These are phyloP conservation scores for Gnathonemus echidnorhynchus DNA, from an alignment of 2,113 vertebrate genomes.

Conservation along the genomic window DNA sequence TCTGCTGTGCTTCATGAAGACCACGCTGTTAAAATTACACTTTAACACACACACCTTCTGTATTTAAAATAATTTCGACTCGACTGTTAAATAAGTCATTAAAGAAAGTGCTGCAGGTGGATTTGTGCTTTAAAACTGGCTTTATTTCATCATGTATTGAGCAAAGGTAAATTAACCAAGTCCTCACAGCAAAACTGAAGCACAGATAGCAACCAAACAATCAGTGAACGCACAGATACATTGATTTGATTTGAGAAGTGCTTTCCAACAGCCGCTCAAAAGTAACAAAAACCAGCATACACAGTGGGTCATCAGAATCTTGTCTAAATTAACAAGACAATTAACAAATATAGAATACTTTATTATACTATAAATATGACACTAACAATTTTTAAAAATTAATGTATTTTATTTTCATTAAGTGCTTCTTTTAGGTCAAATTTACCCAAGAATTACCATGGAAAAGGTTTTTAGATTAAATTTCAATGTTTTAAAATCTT, in stretches of 20 bases:
- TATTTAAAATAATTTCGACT: not conserved
- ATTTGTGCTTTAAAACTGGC: not conserved
- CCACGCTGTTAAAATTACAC: not conserved
- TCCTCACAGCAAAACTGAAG: not conserved
- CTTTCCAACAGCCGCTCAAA: not conserved
- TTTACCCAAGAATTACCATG: not conserved
- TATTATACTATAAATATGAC: not conserved
- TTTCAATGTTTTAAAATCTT: not conserved
- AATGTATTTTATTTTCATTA: not conserved
- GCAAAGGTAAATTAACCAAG: not conserved
- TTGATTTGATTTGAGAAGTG: not conserved
- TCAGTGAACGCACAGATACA: not conserved
- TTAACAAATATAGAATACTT: not conserved
- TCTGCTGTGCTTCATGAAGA: not conserved
- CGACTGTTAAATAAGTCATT: not conserved
- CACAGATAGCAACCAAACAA: not conserved
- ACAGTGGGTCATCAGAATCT: not conserved
- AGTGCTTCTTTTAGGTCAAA: not conserved
- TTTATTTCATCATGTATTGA: not conserved
- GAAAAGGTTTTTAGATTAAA: not conserved
- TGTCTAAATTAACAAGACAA: not conserved
- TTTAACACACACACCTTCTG: not conserved
- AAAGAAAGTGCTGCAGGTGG: not conserved
- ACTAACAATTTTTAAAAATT: not conserved
- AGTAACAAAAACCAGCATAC: not conserved